These are phyloP conservation scores for Gadus macrocephalus DNA, from an alignment of 2,113 vertebrate genomes.

Conservation along the genomic window DNA sequence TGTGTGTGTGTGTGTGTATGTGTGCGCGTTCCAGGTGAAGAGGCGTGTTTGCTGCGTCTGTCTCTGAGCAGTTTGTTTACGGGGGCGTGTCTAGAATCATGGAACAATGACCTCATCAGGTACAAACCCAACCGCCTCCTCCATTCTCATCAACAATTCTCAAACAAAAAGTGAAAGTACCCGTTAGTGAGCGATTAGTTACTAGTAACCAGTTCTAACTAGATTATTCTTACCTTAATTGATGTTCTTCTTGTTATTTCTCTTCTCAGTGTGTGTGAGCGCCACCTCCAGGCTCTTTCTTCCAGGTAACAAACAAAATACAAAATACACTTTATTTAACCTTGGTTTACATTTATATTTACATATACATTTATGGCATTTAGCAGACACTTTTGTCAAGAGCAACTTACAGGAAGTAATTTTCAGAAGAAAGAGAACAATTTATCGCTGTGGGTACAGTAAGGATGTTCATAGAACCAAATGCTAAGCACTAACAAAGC, in stretches of 20 bases:
- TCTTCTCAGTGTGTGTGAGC: slow-evolving; percentile 53
- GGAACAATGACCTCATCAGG: slow-evolving; percentile 48
- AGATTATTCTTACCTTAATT: background rate
- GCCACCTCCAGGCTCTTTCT: slow-evolving; percentile 52
- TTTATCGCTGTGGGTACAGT: too few relatives aligned
- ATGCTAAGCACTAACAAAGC: too few relatives aligned
- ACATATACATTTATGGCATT: too few relatives aligned
- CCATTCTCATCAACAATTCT: too few relatives aligned
- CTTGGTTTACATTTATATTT: background rate
- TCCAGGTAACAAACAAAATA: slow-evolving; percentile 39
- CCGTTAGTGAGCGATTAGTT: background rate
- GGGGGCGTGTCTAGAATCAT: slow-evolving; percentile 43
- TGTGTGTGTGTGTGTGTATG: background rate
- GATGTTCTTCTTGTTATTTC: background rate
- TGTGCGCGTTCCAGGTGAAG: slow-evolving; percentile 37
- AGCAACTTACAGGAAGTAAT: too few relatives aligned
- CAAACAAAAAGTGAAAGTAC: too few relatives aligned
- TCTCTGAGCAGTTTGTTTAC: slow-evolving; percentile 60
- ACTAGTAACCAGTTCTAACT: too few relatives aligned
- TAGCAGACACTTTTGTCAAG: too few relatives aligned
- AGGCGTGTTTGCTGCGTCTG: slow-evolving; percentile 59
- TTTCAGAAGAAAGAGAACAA: too few relatives aligned
- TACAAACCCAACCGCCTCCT: slow-evolving; percentile 1
- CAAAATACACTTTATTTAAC: background rate
- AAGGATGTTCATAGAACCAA: too few relatives aligned